Conservation (phyloP, 2,797 vertebrate genomes). For the Cossypha heuglini region DNA sequence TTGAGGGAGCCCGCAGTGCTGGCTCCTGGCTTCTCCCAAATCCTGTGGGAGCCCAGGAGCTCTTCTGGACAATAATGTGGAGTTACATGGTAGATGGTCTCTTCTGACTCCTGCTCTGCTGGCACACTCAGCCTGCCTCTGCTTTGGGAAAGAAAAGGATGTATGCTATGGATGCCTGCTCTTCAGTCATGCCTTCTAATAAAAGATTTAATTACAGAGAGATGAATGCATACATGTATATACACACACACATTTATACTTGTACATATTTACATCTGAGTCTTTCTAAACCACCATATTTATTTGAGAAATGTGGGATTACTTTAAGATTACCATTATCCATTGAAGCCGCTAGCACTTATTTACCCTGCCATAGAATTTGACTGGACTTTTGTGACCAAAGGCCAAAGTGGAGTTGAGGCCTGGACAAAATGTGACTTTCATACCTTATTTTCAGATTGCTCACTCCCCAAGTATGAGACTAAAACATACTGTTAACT, state of each 20-base stretch:
- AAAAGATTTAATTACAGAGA: not conserved
- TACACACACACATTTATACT: not conserved
- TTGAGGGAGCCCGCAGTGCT: rapidly evolving
- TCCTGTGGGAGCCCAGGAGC: not conserved
- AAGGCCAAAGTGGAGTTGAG: not conserved
- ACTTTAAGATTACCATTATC: not conserved
- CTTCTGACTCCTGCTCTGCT: not conserved
- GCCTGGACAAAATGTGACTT: not conserved
- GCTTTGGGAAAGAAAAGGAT: not conserved
- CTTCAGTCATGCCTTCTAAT: not conserved
- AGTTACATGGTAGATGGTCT: not conserved
- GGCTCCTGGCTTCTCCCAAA: not conserved
- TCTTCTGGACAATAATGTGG: not conserved
- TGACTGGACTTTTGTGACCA: not conserved
- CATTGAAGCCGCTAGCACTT: not conserved
- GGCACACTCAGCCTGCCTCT: not conserved
- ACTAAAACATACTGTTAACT: not conserved
- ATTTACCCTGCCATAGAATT: not conserved
- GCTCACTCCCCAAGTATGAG: not conserved
- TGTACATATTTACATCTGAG: not conserved
- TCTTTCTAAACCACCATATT: not conserved
- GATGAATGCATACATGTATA: not conserved
- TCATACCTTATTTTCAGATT: not conserved
- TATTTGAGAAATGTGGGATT: not conserved
- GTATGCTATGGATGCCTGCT: not conserved